Evolutionary conservation across 1,140 invertebrate species (phyloP).

Genomic region (Varroa destructor): DNA sequence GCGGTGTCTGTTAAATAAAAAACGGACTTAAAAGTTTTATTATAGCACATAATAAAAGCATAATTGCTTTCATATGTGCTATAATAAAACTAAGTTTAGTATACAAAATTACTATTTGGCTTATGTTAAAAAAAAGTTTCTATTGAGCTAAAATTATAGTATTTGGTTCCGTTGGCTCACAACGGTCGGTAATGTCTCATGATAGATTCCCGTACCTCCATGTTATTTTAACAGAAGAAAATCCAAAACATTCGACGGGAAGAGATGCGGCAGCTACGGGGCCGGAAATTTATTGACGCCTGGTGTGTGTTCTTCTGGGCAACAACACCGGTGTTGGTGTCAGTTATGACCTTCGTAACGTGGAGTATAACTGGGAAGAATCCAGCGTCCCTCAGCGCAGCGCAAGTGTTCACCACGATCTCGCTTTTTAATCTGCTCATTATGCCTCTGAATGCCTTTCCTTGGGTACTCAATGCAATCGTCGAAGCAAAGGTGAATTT

Average conservation of each 20-base stretch:
- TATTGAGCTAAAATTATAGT: too few relatives aligned
- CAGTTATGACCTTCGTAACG: conserved; percentile 74
- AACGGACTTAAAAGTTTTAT: too few relatives aligned
- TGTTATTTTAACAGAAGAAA: conserved; percentile 29
- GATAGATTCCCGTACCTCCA: too few relatives aligned
- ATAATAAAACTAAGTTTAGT: too few relatives aligned
- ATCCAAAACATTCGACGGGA: conserved; percentile 49
- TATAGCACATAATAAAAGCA: too few relatives aligned
- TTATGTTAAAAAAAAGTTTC: too few relatives aligned
- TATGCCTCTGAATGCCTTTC: conserved; percentile 85
- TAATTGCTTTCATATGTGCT: too few relatives aligned
- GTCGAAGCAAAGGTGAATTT: conserved; percentile 43
- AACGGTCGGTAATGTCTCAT: too few relatives aligned
- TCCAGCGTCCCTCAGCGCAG: conserved; percentile 53
- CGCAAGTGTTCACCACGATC: conserved; percentile 82
- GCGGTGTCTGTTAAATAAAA: too few relatives aligned
- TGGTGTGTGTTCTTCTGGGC: conserved; percentile 98
- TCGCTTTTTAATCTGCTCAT: conserved; percentile 93
- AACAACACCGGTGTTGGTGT: conserved; percentile 88
- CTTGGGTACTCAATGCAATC: conserved; percentile 93
- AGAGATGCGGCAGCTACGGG: conserved; percentile 62
- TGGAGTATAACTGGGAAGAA: conserved; percentile 67
- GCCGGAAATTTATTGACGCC: conserved; percentile 92
- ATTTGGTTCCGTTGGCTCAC: too few relatives aligned
- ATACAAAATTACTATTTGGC: too few relatives aligned